Evolutionary conservation across 1,140 invertebrate species (phyloP).

Genomic region (Drosophila sproati): DNA sequence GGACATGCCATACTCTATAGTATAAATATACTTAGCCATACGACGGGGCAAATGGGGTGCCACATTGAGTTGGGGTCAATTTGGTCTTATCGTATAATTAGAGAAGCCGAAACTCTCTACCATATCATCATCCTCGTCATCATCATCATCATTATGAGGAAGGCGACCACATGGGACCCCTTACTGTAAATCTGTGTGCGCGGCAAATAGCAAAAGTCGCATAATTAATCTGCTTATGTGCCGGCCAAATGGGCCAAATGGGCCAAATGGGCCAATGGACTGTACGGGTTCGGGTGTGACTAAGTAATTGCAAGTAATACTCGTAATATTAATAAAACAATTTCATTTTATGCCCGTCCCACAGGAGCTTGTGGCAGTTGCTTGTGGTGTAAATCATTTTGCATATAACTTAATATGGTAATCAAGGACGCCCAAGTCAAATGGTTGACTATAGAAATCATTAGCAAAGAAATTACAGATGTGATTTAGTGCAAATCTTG

Average conservation of each 20-base stretch:
- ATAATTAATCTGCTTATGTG: slow-evolving; percentile 80
- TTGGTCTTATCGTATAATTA: slow-evolving; percentile 79
- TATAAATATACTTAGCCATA: neutral
- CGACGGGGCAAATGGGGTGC: slow-evolving; percentile 24
- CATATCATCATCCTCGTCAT: neutral
- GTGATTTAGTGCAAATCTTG: no score
- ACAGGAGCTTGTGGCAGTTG: slow-evolving; percentile 41
- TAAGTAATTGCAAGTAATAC: slow-evolving; percentile 74
- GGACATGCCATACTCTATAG: neutral
- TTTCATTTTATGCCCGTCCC: slow-evolving; percentile 55
- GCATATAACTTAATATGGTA: neutral
- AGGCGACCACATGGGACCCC: slow-evolving; percentile 60
- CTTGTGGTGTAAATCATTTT: slow-evolving; percentile 57
- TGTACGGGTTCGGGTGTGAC: slow-evolving; percentile 55
- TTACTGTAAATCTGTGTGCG: slow-evolving; percentile 32
- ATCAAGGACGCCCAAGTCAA: neutral
- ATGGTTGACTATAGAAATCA: neutral
- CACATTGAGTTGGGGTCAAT: slow-evolving; percentile 59
- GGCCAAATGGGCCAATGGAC: slow-evolving; percentile 5
- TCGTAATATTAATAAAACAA: slow-evolving; percentile 72
- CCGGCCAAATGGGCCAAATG: slow-evolving; percentile 31
- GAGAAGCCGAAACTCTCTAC: slow-evolving; percentile 29
- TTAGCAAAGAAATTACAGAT: neutral
- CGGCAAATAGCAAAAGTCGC: slow-evolving; percentile 67
- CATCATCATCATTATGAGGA: slow-evolving; percentile 19